These are phyloP conservation scores for Quadroppia sp. DNA, from an alignment of 2,888 invertebrate species.

Conservation along the genomic window DNA sequence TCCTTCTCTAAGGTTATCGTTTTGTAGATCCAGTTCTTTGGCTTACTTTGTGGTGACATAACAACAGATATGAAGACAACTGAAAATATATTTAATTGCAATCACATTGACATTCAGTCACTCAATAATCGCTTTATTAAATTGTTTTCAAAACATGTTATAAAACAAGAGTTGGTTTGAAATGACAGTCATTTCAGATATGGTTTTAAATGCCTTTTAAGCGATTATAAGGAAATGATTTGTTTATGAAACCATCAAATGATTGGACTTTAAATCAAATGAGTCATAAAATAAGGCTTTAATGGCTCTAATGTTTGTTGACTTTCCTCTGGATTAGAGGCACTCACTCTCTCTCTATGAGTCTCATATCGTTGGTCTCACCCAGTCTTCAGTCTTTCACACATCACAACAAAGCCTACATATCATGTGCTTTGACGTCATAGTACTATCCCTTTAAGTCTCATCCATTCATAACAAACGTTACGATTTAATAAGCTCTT, in stretches of 20 bases:
- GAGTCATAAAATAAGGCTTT: neutral
- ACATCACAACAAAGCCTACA: too few species aligned
- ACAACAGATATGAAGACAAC: neutral
- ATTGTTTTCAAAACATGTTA: neutral
- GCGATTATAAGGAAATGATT: conserved; percentile 9
- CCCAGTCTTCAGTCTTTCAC: too few species aligned
- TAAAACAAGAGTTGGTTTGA: conserved; percentile 13
- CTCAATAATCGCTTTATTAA: neutral
- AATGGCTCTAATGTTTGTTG: too few species aligned
- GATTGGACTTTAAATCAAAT: conserved; percentile 11
- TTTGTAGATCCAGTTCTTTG: neutral
- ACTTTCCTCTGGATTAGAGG: too few species aligned
- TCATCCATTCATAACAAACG: too few species aligned
- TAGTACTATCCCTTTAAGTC: too few species aligned
- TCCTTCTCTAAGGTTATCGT: conserved; percentile 63
- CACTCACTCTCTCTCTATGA: too few species aligned
- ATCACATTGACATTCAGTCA: neutral
- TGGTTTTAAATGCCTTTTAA: conserved; percentile 13
- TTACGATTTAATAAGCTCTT: too few species aligned
- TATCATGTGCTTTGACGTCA: too few species aligned
- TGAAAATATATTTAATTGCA: too few species aligned
- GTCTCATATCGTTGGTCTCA: too few species aligned
- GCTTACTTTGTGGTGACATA: conserved; percentile 3
- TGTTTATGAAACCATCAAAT: neutral
- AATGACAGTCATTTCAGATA: neutral